Evolutionary conservation across 64 coral and sea anemone genomes (phyloP).

Genomic region (Stichodactyla mertensii): DNA sequence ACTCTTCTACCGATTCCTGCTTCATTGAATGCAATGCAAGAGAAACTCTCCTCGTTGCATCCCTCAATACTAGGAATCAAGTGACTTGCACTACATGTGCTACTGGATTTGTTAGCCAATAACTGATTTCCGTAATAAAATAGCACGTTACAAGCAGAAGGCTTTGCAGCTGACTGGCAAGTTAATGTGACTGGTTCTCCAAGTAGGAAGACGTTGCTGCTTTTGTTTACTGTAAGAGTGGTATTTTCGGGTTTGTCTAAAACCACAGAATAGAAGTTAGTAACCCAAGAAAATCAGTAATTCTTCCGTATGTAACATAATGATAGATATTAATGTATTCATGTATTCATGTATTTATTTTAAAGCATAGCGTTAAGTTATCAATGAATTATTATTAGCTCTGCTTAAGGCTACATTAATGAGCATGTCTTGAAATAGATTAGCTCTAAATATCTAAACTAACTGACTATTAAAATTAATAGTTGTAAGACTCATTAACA

Average conservation of each 20-base stretch:
- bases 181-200: slow-evolving; percentile 27
- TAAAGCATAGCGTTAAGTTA: too few relatives aligned
- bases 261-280: too few relatives aligned
- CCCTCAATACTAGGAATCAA: background rate
- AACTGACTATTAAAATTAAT: too few relatives aligned
- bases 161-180: slow-evolving; percentile 10
- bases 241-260: slow-evolving; percentile 46
- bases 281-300: too few relatives aligned
- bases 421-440: too few relatives aligned
- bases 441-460: too few relatives aligned
- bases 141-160: background rate
- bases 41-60: background rate
- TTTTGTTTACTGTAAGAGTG: slow-evolving; percentile 15
- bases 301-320: too few relatives aligned
- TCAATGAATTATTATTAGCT: too few relatives aligned
- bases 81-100: background rate
- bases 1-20: background rate
- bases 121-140: background rate
- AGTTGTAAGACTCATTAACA: too few relatives aligned
- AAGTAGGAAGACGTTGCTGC: background rate
- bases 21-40: background rate
- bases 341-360: too few relatives aligned
- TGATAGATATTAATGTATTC: too few relatives aligned
- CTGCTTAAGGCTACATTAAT: too few relatives aligned
- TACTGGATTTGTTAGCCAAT: background rate